A percentile compares a stretch with the other conserved stretches of the same genome.
Conservation (phyloP, 2,113 vertebrate genomes). For the Regulus satrapa region DNA sequence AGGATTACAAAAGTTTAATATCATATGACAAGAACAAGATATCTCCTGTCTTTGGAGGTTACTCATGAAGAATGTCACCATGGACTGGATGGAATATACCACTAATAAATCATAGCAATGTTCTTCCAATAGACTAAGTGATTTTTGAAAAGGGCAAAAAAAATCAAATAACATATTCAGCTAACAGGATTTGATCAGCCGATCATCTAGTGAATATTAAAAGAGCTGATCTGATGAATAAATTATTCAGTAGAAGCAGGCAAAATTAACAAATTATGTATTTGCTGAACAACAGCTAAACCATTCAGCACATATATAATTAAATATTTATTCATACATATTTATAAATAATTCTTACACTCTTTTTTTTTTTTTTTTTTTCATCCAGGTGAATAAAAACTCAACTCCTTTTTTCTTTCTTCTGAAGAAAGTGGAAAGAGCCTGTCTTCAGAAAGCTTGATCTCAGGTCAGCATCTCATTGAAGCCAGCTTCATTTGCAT, state of each 20-base stretch:
- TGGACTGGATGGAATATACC: not conserved
- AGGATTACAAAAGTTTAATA: constrained; percentile 39
- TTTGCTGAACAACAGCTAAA: constrained; percentile 59
- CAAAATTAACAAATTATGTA: constrained; percentile 58
- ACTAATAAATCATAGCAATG: constrained; percentile 52
- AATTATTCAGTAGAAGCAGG: constrained; percentile 45
- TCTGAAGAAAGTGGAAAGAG: not conserved
- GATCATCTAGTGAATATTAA: constrained; percentile 56
- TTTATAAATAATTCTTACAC: not conserved
- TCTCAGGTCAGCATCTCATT: constrained; percentile 1
- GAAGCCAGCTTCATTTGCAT: constrained; percentile 2
- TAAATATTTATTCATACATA: constrained; percentile 45
- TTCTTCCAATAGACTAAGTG: constrained; percentile 55
- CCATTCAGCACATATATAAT: constrained; percentile 34
- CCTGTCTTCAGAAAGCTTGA: not conserved
- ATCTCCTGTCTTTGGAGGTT: constrained; percentile 26
- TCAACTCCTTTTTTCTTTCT: not conserved
- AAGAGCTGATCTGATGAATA: constrained; percentile 44
- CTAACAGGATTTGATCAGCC: constrained; percentile 53
- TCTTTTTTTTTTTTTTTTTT: constrained; percentile 9
- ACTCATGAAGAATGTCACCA: constrained; percentile 35
- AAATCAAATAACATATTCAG: constrained; percentile 42
- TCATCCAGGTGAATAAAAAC: constrained; percentile 20
- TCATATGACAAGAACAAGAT: constrained; percentile 18
- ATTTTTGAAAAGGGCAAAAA: constrained; percentile 66